Base-by-base conservation (phyloP, 2,113 vertebrate species). In the Rhineura floridana region DNA sequence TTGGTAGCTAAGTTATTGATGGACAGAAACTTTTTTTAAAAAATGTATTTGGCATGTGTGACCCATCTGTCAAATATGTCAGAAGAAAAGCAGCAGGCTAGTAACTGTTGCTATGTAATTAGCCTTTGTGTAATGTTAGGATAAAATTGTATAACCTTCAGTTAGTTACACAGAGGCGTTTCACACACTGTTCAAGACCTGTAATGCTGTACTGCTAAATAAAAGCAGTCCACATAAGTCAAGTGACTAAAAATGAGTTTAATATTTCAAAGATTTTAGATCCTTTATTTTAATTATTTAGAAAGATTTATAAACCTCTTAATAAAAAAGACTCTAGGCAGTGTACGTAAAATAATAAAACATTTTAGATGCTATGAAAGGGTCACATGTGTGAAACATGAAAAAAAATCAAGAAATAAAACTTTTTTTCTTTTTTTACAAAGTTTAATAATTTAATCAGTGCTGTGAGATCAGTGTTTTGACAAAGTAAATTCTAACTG, bases 41-140 rank as follows among this genome's bases (percentile, higher is more conserved):
- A 76, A 46, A 52, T 91, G 55, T 94, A 72, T 23, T 93, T 87
- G 91, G 89, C 19, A 36, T 88, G 69, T 87, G 89, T 91, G 93
- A 93, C 89, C 87, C 59, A 86, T 94, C 73, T 86, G 79, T 96
- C 92, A 92, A 91, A 88, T 44, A 44, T 89, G 89, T 94, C 90
- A 89, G 93, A 94, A 95, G 90, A 88, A 91, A 95, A 96, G 91
- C 63, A 85, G 70, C 73, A 78, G 83, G 90, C 6, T 95, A 92
- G 94, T 87, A 94, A 96, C 93, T 84, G 94, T 95, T 95, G 92
- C 95, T 59, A 67, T 88, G 87, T 67, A 93, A 95, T 93, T 94
- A 86, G 87, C 55, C 86, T 88, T 86, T 72, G 84, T 90, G 28
- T 73, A 90, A 91, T 50, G 52, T 67, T 94, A 90, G 90, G 90